Evolutionary conservation across 2,113 vertebrate genomes (phyloP).

Genomic region (Sapayoa aenigma): DNA sequence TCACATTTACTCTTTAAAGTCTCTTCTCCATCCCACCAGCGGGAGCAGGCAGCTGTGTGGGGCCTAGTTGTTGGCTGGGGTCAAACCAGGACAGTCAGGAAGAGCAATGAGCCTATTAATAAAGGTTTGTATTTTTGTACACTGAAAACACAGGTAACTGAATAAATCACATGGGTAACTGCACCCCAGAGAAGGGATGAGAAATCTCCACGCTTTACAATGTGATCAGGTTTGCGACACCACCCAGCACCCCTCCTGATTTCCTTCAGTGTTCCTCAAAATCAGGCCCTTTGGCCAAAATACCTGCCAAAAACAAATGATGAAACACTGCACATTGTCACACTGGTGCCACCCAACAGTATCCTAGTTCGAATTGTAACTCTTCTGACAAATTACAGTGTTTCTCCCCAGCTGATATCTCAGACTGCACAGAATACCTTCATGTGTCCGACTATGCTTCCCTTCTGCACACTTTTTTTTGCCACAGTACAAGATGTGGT

Average conservation of each 20-base stretch:
- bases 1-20: background rate
- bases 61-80: background rate
- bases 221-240: rapidly evolving
- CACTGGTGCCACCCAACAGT: no score
- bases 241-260: background rate
- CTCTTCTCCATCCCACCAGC: background rate
- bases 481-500: no score
- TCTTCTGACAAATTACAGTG: no score
- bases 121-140: background rate
- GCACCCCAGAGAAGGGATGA: background rate
- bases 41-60: background rate
- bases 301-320: no score
- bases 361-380: no score
- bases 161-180: background rate
- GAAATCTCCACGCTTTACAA: background rate
- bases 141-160: background rate
- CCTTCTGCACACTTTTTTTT: no score
- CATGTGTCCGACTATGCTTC: no score
- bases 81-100: background rate
- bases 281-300: no score
- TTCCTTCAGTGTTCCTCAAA: no score
- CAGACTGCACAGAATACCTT: no score
- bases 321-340: no score
- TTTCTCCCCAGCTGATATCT: no score
- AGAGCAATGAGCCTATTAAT: background rate